Evolutionary conservation across 2,888 invertebrate genomes (phyloP).

Genomic region (Leptura quadrifasciata): DNA sequence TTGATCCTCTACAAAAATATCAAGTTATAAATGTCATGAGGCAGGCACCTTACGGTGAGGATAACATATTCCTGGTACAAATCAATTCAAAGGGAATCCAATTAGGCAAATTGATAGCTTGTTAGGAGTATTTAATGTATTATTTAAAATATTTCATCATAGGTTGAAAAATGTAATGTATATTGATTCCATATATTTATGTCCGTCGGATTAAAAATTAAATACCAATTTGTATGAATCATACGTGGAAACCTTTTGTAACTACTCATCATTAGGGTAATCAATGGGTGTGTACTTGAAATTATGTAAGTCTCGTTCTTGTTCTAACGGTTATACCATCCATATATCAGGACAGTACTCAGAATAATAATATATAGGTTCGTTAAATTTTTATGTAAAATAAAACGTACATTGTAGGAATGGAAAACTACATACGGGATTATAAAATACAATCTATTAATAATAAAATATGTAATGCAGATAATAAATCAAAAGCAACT

Average conservation of each 20-base stretch:
- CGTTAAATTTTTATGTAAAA: not conserved
- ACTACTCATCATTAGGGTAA: constrained; percentile 24
- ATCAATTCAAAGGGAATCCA: constrained; percentile 33
- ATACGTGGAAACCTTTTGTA: not conserved
- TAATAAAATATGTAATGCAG: too few species aligned
- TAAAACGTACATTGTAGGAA: not conserved
- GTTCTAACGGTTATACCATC: constrained; percentile 5
- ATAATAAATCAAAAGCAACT: too few species aligned
- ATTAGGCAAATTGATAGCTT: constrained; percentile 32
- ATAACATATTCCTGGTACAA: constrained; percentile 20
- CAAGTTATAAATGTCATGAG: constrained; percentile 23
- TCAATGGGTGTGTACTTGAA: constrained; percentile 11
- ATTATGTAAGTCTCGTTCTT: not conserved
- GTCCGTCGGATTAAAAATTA: constrained; percentile 4
- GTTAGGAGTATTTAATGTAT: constrained; percentile 21
- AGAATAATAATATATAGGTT: not conserved
- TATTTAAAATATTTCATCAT: constrained; percentile 30
- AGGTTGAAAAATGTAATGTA: constrained; percentile 6
- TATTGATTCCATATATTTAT: constrained; percentile 20
- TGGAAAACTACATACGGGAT: too few species aligned
- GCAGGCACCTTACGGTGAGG: constrained; percentile 8
- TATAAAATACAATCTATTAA: too few species aligned
- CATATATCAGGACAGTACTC: not conserved
- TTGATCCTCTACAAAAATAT: constrained; percentile 21
- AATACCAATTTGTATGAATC: constrained; percentile 27